Evolutionary conservation across 2,797 vertebrate species (phyloP).

Genomic region (Microtus obscurus): DNA sequence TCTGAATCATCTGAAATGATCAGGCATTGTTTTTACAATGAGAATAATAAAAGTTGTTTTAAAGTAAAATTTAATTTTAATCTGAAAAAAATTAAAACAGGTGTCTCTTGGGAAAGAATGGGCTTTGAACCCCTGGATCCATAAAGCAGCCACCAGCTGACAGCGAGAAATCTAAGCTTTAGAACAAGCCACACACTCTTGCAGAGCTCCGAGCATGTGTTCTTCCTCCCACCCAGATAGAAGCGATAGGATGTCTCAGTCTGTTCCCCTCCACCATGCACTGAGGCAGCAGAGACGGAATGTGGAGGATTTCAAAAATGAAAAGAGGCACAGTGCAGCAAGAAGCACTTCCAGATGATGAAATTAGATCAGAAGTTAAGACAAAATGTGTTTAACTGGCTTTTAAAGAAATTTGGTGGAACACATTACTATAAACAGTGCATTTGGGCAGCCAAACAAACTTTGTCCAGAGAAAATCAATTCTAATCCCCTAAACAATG

Average conservation of each 20-base stretch:
- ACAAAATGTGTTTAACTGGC: constrained; percentile 82
- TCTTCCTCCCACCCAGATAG: neutral
- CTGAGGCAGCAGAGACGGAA: constrained; percentile 73
- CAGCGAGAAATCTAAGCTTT: constrained; percentile 55
- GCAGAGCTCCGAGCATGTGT: neutral
- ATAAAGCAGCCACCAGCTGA: constrained; percentile 63
- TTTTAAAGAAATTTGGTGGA: constrained; percentile 84
- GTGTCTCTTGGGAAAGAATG: constrained; percentile 53
- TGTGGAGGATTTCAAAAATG: constrained; percentile 76
- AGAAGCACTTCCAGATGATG: constrained; percentile 79
- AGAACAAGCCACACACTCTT: constrained; percentile 49
- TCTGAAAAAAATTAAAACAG: neutral
- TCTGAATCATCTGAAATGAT: constrained; percentile 56
- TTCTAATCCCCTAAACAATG: constrained; percentile 66
- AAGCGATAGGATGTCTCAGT: constrained; percentile 64
- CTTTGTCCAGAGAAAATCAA: constrained; percentile 79
- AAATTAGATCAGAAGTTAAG: constrained; percentile 84
- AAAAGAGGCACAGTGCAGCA: constrained; percentile 71
- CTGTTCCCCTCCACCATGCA: constrained; percentile 59
- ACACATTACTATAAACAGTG: constrained; percentile 83
- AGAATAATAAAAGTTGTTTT: constrained; percentile 61
- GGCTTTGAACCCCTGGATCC: constrained; percentile 72
- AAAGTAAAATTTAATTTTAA: neutral
- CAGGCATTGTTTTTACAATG: constrained; percentile 30
- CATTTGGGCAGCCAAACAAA: constrained; percentile 81